Evolutionary conservation across 1,140 invertebrate genomes (phyloP), one percentile per base, ranked within the genome.

Genomic region (Drosophila pachea): DNA sequence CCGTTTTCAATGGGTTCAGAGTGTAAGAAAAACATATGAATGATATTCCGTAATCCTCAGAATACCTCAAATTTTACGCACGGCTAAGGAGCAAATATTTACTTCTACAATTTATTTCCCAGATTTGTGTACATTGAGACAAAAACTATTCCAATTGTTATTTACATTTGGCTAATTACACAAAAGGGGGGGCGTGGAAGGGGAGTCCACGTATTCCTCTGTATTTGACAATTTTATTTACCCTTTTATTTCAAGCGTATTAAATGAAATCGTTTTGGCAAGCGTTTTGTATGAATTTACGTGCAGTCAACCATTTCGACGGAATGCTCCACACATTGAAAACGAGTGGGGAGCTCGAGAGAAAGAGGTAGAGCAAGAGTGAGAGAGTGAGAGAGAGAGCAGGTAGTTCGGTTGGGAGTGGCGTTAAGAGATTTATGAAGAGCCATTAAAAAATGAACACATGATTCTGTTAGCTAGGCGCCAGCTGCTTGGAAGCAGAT

Each of bases 371-470:
- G 4, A 11, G 54, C 16, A 5, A 14, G 29, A 11, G 4, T 5
- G 32, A 6, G 35, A 16, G 9, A 36, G 7, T 9, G 2, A 2
- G 32, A n/a, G 7, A n/a, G 8, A 7, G 8, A 8, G 14, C n/a
- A 12, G 12, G 40, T 32, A 8, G 29, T 12, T 6, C 31, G 42
- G 14, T 52, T 33, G 12, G 52, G 9, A 14, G 22, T 60, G 56
- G 54, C 31, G 71, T 59, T 68, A 40, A 84, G 74, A 73, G 69
- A 82, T 84, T 84, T 86, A 81, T 82, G 47, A 81, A 86, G 76
- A 68, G 61, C 58, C 66, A 66, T 84, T 84, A 81, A 76, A 77
- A 86, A 84, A 86, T 84, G 86, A 84, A 77, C 81, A 84, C 77
- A 82, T 86, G 79, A 81, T 67, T 76, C 54, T 53, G 33, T 56